Base-by-base conservation (phyloP, 2,888 invertebrate species). In the Caenorhabditis uteleia region DNA sequence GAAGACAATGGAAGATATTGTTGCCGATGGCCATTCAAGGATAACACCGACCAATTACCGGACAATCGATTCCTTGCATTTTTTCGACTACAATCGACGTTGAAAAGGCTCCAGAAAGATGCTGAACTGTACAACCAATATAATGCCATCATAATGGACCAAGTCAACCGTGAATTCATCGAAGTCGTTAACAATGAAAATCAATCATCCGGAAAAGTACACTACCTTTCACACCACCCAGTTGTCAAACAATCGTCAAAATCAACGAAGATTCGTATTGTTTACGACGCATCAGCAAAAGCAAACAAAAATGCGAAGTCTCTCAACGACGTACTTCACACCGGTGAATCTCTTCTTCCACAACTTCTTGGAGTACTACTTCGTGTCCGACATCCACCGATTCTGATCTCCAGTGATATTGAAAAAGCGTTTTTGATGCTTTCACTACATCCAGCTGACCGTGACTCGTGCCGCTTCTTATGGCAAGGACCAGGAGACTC, bases 361-460 rank as follows among this genome's bases (percentile, higher is more conserved):
- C 12, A 53, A n/a, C 26, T 74, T 0, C 7, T 47, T 18, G 68
- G 60, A 27, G 23, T 71, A n/a, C 53, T 77, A 1, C 27, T 76
- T 10, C 46, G 71, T n/a, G 20, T 53, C 14, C 45, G 75, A 16
- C 10, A 26, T 1, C 29, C 16, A 29, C 12, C 12, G 7, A 49
- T 57, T 6, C 42, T 69, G 1, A 27, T 77, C 4, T 21, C 47
- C 3, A 42, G 56, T 0, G 77, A 77, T 34, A 59, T 77, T 25
- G 58, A 66, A 45, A 77, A 74, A 51, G 77, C 77, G 0, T 77
- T 77, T 42, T 57, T 68, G 8, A 51, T 50, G 39, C 40, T 77
- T 1, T 33, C 7, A 12, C 51, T 77, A 0, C 34, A 58, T 2
- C 20, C 33, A 8, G 29, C 20, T 8, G 72, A 76, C 29, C 47